Evolutionary conservation across 2,797 vertebrate species (phyloP).

Genomic region (Liasis olivaceus): DNA sequence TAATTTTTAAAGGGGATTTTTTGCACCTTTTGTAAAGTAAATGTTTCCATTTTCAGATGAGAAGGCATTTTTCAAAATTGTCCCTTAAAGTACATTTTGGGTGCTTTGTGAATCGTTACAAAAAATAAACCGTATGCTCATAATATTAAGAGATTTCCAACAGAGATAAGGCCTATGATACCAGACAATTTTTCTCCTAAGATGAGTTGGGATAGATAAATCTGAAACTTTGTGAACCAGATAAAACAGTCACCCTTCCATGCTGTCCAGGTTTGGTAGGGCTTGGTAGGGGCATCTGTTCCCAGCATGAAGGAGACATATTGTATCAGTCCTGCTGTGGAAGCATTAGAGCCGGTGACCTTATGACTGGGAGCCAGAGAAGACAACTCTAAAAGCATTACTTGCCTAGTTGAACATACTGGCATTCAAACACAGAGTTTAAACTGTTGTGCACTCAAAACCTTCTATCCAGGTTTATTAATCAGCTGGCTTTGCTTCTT

Average conservation of each 20-base stretch:
- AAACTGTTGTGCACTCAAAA: neutral
- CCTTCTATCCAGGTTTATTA: neutral
- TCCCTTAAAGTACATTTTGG: neutral
- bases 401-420: neutral
- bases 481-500: neutral
- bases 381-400: neutral
- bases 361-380: neutral
- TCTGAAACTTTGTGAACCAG: neutral
- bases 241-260: neutral
- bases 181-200: neutral
- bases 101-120: neutral
- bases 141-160: neutral
- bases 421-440: neutral
- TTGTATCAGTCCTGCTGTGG: neutral
- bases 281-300: neutral
- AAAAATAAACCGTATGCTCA: neutral
- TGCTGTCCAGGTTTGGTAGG: neutral
- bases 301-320: neutral
- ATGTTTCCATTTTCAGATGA: neutral
- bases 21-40: neutral
- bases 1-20: neutral
- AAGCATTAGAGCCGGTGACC: neutral
- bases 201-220: neutral
- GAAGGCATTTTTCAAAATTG: neutral
- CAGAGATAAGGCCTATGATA: neutral